These are phyloP conservation scores for Sinocyclocheilus maitianheensis DNA, from an alignment of 2,113 vertebrate genomes.

Conservation along the genomic window DNA sequence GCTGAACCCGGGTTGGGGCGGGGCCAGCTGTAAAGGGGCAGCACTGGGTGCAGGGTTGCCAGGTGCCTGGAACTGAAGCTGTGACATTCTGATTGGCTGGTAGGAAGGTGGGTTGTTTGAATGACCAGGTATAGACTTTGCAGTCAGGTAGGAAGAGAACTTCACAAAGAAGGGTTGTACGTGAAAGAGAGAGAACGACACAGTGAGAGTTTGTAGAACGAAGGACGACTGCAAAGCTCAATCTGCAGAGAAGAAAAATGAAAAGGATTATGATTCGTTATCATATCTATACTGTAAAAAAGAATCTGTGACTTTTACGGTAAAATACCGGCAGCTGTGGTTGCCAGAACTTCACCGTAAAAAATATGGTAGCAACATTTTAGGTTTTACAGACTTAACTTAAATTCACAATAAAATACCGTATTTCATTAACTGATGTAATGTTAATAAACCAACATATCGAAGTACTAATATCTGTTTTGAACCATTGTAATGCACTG, in stretches of 20 bases:
- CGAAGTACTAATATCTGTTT: too few species aligned
- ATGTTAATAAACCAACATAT: too few species aligned
- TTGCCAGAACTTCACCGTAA: too few species aligned
- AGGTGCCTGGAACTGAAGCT: conserved; percentile 89
- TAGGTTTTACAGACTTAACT: too few species aligned
- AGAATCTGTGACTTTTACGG: too few species aligned
- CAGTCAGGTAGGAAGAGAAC: conserved; percentile 51
- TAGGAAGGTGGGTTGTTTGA: conserved; percentile 45
- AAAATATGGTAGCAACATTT: too few species aligned
- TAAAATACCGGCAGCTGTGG: too few species aligned
- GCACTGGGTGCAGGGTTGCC: conserved; percentile 82
- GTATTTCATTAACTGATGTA: too few species aligned
- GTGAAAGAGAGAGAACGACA: not conserved
- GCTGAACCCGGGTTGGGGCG: conserved; percentile 85
- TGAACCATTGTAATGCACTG: too few species aligned
- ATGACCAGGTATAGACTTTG: conserved; percentile 55
- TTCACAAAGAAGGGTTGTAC: conserved; percentile 19
- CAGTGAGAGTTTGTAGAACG: not conserved
- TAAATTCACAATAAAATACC: too few species aligned
- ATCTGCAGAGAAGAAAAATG: conserved; percentile 50
- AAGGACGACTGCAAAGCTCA: conserved; percentile 59
- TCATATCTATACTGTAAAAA: too few species aligned
- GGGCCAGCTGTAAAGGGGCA: conserved; percentile 74
- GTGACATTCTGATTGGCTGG: conserved; percentile 86
- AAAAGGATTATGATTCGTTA: not conserved